Evolutionary conservation across 2,888 invertebrate genomes (phyloP), one percentile per base, ranked within the genome.

Genomic region (Mythimna pallens): DNA sequence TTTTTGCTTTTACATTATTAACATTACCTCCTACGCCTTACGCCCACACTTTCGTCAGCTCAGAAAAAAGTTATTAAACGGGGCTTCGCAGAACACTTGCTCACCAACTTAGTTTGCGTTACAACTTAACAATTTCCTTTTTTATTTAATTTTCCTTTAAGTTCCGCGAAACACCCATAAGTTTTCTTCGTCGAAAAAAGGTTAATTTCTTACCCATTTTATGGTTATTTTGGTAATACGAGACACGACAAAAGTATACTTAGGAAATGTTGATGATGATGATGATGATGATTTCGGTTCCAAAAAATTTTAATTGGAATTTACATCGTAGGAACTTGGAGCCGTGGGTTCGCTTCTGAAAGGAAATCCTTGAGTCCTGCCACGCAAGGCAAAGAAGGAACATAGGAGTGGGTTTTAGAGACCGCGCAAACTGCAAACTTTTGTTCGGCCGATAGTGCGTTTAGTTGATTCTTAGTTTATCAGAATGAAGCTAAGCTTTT

Each of bases 51-150:
- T 20, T 20, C 9, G 50, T 10, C 14, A 50, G 4, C 22, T 12
- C 17, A 6, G 20, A 40, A 40, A 50, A 50, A 73, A 76, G 9
- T 57, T 40, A 4, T 20, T n/a, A 74, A 8, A 55, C 25, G 9
- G 25, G 2, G 3, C 25, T 25, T 22, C 14, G 36, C 10, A 20
- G 34, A 54, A 34, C 17, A 57, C 34, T 63, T 36, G 3, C 14
- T 47, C 3, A 20, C 25, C 8, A 55, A 64, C n/a, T 55, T 36
- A 54, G 30, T 55, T 76, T 50, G n/a, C 17, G 47, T 62, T 47
- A 30, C 8, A 65, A 65, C 54, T 63, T 65, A 14, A 47, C 6
- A 43, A 81, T 30, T 50, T 34, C 4, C 6, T 17, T 59, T 64
- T 70, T 30, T 30, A 30, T 30, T 30, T 76, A 36, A 57, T 62